Evolutionary conservation across 1,140 invertebrate species (phyloP).

Genomic region (Lutraria rhynchaena): DNA sequence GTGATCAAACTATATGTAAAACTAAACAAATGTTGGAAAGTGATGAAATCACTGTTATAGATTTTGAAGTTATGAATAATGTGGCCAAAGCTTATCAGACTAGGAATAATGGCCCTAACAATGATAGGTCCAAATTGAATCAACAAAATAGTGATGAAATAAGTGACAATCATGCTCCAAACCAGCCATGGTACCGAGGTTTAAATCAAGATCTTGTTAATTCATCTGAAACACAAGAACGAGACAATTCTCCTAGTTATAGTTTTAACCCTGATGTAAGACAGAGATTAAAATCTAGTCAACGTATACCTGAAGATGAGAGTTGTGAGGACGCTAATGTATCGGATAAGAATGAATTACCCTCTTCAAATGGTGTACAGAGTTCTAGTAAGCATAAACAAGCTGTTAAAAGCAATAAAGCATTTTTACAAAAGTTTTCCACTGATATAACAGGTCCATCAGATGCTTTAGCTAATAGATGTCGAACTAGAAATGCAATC

Average conservation of each 20-base stretch:
- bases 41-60: constrained; percentile 59
- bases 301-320: not conserved
- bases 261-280: not conserved
- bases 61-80: constrained; percentile 59
- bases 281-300: not conserved
- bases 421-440: too few relatives aligned
- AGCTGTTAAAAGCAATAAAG: too few relatives aligned
- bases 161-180: not conserved
- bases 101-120: constrained; percentile 7
- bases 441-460: too few relatives aligned
- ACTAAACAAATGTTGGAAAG: constrained; percentile 57
- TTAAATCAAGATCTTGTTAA: constrained; percentile 1
- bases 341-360: not conserved
- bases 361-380: constrained; percentile 8
- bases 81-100: constrained; percentile 48
- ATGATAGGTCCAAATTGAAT: constrained; percentile 12
- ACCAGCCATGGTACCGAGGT: not conserved
- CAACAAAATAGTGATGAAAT: not conserved
- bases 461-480: too few relatives aligned
- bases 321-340: not conserved
- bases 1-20: constrained; percentile 56
- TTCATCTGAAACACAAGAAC: constrained; percentile 6
- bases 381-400: not conserved
- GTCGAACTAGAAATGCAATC: constrained; percentile 49
- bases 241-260: not conserved